These are phyloP conservation scores for Brachionus manjavacas DNA, from an alignment of 1,140 invertebrate species.

Conservation along the genomic window DNA sequence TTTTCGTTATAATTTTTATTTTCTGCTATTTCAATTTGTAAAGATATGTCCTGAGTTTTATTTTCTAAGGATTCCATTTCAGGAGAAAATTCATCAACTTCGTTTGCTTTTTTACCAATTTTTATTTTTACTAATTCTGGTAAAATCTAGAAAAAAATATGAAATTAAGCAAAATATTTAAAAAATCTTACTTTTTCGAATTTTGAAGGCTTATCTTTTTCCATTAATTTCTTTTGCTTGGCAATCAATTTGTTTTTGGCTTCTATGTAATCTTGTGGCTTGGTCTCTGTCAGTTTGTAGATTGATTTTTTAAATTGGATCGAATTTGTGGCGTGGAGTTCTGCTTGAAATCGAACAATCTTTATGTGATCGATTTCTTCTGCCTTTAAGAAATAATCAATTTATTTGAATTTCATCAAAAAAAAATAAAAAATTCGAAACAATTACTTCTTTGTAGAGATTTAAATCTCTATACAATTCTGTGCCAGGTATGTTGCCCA, in stretches of 20 bases:
- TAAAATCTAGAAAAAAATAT: too few species aligned
- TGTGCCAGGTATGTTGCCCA: constrained; percentile 41
- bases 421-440: not conserved
- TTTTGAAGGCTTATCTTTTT: not conserved
- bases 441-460: constrained; percentile 9
- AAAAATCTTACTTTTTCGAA: not conserved
- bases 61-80: too few species aligned
- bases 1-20: too few species aligned
- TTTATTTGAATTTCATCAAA: too few species aligned
- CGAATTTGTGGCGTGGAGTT: constrained; percentile 11
- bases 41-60: too few species aligned
- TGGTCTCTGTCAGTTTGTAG: not conserved
- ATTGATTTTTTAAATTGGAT: constrained; percentile 1
- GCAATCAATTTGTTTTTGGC: not conserved
- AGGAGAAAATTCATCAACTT: too few species aligned
- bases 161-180: too few species aligned
- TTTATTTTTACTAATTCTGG: too few species aligned
- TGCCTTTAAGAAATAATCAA: not conserved
- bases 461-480: constrained; percentile 43
- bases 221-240: not conserved
- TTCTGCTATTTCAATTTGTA: too few species aligned
- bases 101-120: too few species aligned
- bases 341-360: constrained; percentile 17
- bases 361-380: constrained; percentile 25
- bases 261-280: not conserved